A percentile compares a stretch with the other conserved stretches of the same genome.
Evolutionary conservation across 2,888 invertebrate species (phyloP).

Genomic region (Dromius quadrimaculatus): DNA sequence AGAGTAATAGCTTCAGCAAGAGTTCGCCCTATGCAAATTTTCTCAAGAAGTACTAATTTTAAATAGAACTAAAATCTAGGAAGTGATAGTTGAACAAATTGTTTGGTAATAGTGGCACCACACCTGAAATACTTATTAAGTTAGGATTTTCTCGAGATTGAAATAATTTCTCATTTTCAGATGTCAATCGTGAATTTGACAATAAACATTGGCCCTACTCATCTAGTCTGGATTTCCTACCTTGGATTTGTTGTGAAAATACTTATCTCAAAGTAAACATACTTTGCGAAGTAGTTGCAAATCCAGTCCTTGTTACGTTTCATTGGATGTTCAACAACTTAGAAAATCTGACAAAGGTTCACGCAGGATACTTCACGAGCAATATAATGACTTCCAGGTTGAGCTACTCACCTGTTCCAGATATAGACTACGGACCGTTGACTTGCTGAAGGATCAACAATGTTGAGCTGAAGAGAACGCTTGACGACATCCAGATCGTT

Average conservation of each 20-base stretch:
- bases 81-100: too few relatives aligned
- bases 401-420: slow-evolving; percentile 87
- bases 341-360: slow-evolving; percentile 85
- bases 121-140: too few relatives aligned
- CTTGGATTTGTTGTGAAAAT: slow-evolving; percentile 85
- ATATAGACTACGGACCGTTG: slow-evolving; percentile 90
- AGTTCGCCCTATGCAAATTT: too few relatives aligned
- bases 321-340: slow-evolving; percentile 95
- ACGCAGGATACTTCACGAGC: slow-evolving; percentile 75
- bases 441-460: slow-evolving; percentile 89
- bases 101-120: too few relatives aligned
- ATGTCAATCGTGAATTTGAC: too few relatives aligned
- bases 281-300: slow-evolving; percentile 89
- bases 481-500: slow-evolving; percentile 88
- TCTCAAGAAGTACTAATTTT: too few relatives aligned
- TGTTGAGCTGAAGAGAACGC: slow-evolving; percentile 85
- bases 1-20: too few relatives aligned
- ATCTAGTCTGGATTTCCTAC: slow-evolving; percentile 82
- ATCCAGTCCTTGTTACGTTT: slow-evolving; percentile 87
- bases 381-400: slow-evolving; percentile 78
- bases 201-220: slow-evolving; percentile 58
- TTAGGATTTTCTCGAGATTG: too few relatives aligned
- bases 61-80: too few relatives aligned
- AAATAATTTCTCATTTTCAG: too few relatives aligned
- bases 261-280: slow-evolving; percentile 90